phyloP scores from a whole-genome alignment of 2,888 invertebrate species.

The Meteorus colon region DNA sequence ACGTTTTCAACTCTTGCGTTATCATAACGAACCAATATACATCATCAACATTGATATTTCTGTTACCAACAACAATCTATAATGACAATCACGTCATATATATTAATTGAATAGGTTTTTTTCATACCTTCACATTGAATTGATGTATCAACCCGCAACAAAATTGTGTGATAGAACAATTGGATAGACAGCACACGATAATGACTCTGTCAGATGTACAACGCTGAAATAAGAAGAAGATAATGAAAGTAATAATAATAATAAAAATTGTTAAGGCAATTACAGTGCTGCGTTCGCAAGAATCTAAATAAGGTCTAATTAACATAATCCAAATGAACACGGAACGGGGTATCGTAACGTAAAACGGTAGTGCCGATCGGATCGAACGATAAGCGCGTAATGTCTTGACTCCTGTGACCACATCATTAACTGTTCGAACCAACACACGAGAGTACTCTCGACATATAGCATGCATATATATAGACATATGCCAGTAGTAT shows the following conservation, averaged over 20 bases:
- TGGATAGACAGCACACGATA: constrained; percentile 34
- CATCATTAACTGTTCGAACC: constrained; percentile 56
- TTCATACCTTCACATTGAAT: neutral
- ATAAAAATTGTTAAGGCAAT: constrained; percentile 49
- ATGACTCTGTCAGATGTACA: constrained; percentile 55
- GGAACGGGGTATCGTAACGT: constrained; percentile 51
- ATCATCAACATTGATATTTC: too few species aligned
- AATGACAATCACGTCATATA: neutral
- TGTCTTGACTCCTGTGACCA: constrained; percentile 60
- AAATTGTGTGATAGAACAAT: neutral
- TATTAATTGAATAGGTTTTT: neutral
- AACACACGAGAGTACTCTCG: constrained; percentile 44
- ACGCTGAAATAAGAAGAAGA: constrained; percentile 31
- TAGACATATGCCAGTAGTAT: constrained; percentile 27
- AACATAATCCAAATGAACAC: constrained; percentile 58
- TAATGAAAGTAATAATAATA: constrained; percentile 23
- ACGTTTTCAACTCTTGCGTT: neutral
- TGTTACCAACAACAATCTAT: too few species aligned
- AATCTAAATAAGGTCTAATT: constrained; percentile 58
- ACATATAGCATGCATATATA: constrained; percentile 31
- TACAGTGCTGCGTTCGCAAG: constrained; percentile 50
- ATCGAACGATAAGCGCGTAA: constrained; percentile 58
- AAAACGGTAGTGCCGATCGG: constrained; percentile 57
- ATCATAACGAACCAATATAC: too few species aligned
- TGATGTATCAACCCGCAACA: constrained; percentile 14